Evolutionary conservation across 2,113 vertebrate species (phyloP).

Genomic region (Nyctereutes procyonoides): DNA sequence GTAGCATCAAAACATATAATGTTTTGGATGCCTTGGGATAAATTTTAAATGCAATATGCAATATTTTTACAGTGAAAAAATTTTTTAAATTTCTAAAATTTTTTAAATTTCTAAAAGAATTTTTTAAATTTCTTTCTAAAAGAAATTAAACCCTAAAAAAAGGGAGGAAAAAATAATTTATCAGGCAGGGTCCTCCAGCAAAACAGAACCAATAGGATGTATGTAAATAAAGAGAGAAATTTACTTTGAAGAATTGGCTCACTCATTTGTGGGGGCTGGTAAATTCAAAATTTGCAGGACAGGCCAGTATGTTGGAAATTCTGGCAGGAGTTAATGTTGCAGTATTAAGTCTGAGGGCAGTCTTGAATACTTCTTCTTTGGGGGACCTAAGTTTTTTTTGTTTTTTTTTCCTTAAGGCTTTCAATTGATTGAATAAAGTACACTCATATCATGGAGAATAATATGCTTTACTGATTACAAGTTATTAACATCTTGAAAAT

Average conservation of each 20-base stretch:
- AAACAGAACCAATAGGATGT: background rate
- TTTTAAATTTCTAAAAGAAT: too few relatives aligned
- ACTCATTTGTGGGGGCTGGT: background rate
- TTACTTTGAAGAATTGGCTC: background rate
- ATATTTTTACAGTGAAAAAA: background rate
- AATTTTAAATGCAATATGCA: background rate
- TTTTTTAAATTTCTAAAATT: background rate
- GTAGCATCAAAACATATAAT: background rate
- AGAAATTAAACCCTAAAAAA: background rate
- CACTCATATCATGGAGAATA: background rate
- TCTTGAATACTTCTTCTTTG: background rate
- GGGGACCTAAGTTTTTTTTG: background rate
- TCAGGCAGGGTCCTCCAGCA: background rate
- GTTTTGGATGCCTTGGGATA: background rate
- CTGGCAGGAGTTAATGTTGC: background rate
- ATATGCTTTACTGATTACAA: background rate
- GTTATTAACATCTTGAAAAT: background rate
- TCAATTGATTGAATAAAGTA: background rate
- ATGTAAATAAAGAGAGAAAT: background rate
- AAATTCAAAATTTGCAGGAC: background rate
- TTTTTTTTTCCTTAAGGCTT: background rate
- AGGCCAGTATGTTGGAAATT: background rate
- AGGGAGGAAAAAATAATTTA: background rate
- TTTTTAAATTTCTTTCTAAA: background rate
- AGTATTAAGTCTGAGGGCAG: background rate